phyloP scores from a whole-genome alignment of 2,888 invertebrate genomes.

The Pycnomerus fuliginosus region DNA sequence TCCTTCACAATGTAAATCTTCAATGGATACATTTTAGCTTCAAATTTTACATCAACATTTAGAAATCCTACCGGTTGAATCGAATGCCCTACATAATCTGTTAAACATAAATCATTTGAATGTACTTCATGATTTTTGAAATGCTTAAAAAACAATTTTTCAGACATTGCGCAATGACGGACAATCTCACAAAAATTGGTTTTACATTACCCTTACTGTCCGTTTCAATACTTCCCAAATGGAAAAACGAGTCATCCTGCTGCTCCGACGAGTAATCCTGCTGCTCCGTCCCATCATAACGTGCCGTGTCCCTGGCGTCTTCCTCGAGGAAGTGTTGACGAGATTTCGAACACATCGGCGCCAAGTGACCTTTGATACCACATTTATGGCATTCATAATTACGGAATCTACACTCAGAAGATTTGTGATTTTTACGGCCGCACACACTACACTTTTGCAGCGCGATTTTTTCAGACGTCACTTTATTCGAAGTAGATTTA shows the following conservation, averaged over 20 bases:
- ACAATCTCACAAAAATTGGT: constrained; percentile 1
- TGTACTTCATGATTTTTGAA: too few relatives aligned
- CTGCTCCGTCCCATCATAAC: too few relatives aligned
- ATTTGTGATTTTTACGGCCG: constrained; percentile 1
- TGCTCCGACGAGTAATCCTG: too few relatives aligned
- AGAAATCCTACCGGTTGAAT: too few relatives aligned
- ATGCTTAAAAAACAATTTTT: constrained; percentile 1
- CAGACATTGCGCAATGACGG: not conserved
- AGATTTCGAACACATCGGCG: not conserved
- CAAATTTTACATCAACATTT: too few relatives aligned
- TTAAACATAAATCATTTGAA: too few relatives aligned
- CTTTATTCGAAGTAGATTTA: not conserved
- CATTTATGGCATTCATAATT: constrained; percentile 4
- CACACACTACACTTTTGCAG: constrained; percentile 2
- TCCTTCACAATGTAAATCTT: too few relatives aligned
- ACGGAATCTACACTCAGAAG: not conserved
- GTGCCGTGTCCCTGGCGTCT: not conserved
- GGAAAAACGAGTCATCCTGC: not conserved
- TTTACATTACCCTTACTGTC: constrained; percentile 2
- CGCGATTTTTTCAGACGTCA: not conserved
- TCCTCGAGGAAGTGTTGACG: not conserved
- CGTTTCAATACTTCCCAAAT: too few relatives aligned
- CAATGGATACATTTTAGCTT: too few relatives aligned
- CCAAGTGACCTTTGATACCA: constrained; percentile 2
- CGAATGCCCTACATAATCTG: too few relatives aligned